These are phyloP conservation scores for Drosophila pseudoobscura DNA, from an alignment of 1,140 invertebrate genomes.

Conservation along the genomic window DNA sequence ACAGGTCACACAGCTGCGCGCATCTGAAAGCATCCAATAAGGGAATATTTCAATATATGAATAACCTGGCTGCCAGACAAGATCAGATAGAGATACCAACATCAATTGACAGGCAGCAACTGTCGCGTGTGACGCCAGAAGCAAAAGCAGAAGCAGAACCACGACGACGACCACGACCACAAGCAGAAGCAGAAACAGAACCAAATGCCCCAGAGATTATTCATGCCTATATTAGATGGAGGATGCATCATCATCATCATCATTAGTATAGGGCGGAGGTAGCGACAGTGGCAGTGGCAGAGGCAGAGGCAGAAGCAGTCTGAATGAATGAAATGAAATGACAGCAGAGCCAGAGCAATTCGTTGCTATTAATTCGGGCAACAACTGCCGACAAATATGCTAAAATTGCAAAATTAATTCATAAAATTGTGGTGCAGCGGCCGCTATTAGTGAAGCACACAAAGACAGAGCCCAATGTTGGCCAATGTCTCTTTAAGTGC, in stretches of 20 bases:
- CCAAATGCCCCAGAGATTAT: conserved; percentile 68
- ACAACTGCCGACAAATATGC: conserved; percentile 76
- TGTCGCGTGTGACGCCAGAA: conserved; percentile 65
- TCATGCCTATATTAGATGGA: conserved; percentile 58
- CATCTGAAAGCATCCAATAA: conserved; percentile 86
- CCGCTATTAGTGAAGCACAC: conserved; percentile 70
- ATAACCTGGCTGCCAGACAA: conserved; percentile 7
- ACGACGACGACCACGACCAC: neutral
- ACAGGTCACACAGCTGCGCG: conserved; percentile 94
- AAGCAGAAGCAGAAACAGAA: conserved; percentile 6
- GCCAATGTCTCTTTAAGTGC: conserved; percentile 19
- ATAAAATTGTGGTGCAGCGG: conserved; percentile 66
- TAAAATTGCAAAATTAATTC: conserved; percentile 76
- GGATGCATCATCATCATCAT: conserved; percentile 63
- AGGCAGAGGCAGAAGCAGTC: conserved; percentile 24
- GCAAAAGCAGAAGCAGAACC: conserved; percentile 11
- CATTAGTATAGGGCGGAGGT: conserved; percentile 15
- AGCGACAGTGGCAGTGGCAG: too few species aligned
- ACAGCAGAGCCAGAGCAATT: conserved; percentile 62
- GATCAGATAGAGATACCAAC: conserved; percentile 62
- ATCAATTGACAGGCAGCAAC: conserved; percentile 74
- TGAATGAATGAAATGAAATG: conserved; percentile 76
- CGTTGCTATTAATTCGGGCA: conserved; percentile 68
- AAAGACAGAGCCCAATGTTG: conserved; percentile 15
- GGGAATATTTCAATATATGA: neutral